These are phyloP conservation scores for Ceratina australensis DNA, from an alignment of 1,140 invertebrate genomes.

Conservation along the genomic window DNA sequence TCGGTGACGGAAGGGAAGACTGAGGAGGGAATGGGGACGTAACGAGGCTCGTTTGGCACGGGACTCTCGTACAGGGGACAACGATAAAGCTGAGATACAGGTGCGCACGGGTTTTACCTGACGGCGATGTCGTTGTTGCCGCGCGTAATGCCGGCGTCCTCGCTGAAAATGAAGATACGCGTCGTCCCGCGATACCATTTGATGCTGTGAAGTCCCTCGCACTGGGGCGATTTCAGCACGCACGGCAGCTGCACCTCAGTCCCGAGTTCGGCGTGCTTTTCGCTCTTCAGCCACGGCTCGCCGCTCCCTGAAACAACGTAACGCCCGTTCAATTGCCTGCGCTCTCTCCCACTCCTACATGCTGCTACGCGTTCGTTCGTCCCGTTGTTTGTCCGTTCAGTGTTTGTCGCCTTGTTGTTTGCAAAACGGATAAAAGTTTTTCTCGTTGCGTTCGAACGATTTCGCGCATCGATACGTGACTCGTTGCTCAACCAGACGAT, in stretches of 20 bases:
- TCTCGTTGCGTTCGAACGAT: background rate
- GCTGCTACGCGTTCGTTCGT: background rate
- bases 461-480: background rate
- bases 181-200: slow-evolving; percentile 93
- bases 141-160: slow-evolving; percentile 85
- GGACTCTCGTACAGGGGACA: too few species aligned
- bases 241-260: slow-evolving; percentile 87
- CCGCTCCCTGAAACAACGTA: slow-evolving; percentile 72
- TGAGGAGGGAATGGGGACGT: too few species aligned
- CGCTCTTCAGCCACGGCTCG: slow-evolving; percentile 76
- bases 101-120: slow-evolving; percentile 82
- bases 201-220: slow-evolving; percentile 91
- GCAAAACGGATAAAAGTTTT: slow-evolving; percentile 10
- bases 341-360: too few species aligned
- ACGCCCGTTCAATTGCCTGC: slow-evolving; percentile 19
- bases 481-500: too few species aligned
- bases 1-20: too few species aligned
- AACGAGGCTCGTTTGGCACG: too few species aligned
- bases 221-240: slow-evolving; percentile 86
- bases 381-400: slow-evolving; percentile 5
- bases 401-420: slow-evolving; percentile 22
- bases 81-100: background rate
- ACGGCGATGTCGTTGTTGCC: slow-evolving; percentile 87
- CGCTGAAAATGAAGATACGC: slow-evolving; percentile 91
- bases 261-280: slow-evolving; percentile 80